These are phyloP conservation scores for Dasysyrphus albostriatus DNA, from an alignment of 2,888 invertebrate genomes.

Conservation along the genomic window DNA sequence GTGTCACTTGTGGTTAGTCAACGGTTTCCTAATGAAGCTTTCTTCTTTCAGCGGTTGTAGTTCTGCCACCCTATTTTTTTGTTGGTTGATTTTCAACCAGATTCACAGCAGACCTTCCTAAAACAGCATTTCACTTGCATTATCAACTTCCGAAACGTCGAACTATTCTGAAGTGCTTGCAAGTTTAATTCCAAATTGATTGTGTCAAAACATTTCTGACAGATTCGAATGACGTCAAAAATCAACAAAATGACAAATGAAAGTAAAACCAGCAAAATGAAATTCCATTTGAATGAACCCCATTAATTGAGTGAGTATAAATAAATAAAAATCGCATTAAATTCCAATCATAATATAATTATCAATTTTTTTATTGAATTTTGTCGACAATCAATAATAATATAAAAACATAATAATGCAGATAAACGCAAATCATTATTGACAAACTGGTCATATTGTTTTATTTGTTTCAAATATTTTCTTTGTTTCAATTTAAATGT, in stretches of 20 bases:
- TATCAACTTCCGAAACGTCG: too few relatives aligned
- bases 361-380: constrained; percentile 65
- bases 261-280: not conserved
- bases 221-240: not conserved
- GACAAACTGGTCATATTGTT: constrained; percentile 64
- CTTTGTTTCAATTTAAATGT: not conserved
- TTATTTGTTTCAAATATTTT: constrained; percentile 25
- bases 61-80: too few relatives aligned
- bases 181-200: too few relatives aligned
- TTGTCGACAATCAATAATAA: constrained; percentile 52
- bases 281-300: not conserved
- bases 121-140: too few relatives aligned
- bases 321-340: constrained; percentile 29
- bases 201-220: too few relatives aligned
- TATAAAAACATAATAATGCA: constrained; percentile 63
- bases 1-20: too few relatives aligned
- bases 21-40: too few relatives aligned
- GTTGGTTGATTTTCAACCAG: too few relatives aligned
- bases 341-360: constrained; percentile 64
- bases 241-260: not conserved
- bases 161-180: too few relatives aligned
- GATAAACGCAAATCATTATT: constrained; percentile 55
- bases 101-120: too few relatives aligned
- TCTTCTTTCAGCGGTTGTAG: too few relatives aligned
- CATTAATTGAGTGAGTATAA: not conserved